phyloP scores from a whole-genome alignment of 2,888 invertebrate genomes.

The Ceratothoa steindachneri region DNA sequence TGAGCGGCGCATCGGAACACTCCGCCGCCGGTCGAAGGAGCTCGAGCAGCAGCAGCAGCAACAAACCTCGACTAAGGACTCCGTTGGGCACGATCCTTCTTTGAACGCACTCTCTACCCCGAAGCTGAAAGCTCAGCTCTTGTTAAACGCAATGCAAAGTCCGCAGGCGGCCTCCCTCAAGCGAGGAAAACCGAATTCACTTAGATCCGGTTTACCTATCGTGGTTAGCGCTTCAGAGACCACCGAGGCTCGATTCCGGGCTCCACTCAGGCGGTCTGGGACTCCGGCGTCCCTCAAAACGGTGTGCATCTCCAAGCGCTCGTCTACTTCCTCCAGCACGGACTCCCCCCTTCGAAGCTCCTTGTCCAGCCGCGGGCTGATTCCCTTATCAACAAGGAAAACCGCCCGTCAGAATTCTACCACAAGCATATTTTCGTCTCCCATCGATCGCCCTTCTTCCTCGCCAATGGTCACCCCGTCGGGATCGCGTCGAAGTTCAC shows the following conservation, averaged over 20 bases:
- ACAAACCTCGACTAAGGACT: background rate
- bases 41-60: constrained; percentile 20
- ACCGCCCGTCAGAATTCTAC: too few relatives aligned
- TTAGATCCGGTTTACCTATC: constrained; percentile 36
- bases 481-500: too few relatives aligned
- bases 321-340: background rate
- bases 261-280: too few relatives aligned
- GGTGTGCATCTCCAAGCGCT: background rate
- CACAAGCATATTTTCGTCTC: too few relatives aligned
- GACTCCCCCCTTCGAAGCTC: too few relatives aligned
- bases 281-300: background rate
- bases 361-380: too few relatives aligned
- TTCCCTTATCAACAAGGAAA: too few relatives aligned
- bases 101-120: constrained; percentile 18
- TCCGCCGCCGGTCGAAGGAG: constrained; percentile 69
- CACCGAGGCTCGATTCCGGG: background rate
- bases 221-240: constrained; percentile 15
- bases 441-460: too few relatives aligned
- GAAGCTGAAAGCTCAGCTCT: constrained; percentile 24
- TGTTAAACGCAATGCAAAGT: too few relatives aligned
- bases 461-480: too few relatives aligned
- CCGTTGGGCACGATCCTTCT: background rate
- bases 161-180: constrained; percentile 21
- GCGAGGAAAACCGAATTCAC: constrained; percentile 41
- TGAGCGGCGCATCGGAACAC: constrained; percentile 72